Evolutionary conservation across 2,797 vertebrate species (phyloP).

Genomic region (Chloroceryle amazona): DNA sequence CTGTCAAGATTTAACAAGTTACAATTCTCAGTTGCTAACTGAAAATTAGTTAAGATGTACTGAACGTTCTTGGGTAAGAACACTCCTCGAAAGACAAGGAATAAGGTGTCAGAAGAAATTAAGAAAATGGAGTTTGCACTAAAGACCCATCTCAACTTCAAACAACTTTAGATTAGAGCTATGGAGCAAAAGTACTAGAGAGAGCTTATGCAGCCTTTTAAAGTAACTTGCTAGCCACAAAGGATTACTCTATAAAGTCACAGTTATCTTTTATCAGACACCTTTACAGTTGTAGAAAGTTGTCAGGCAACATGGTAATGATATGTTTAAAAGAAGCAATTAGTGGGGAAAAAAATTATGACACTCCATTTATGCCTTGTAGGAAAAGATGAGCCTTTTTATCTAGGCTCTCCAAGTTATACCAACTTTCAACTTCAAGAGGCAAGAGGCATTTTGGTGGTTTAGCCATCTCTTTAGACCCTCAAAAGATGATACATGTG

Average conservation of each 20-base stretch:
- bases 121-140: background rate
- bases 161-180: background rate
- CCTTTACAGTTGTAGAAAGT: background rate
- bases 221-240: slow-evolving; percentile 12
- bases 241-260: slow-evolving; percentile 34
- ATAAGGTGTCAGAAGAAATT: background rate
- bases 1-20: background rate
- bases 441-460: background rate
- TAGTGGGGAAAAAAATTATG: background rate
- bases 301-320: background rate
- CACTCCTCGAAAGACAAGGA: background rate
- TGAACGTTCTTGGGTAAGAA: background rate
- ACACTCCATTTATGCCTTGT: background rate
- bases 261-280: slow-evolving; percentile 33
- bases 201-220: background rate
- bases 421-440: background rate
- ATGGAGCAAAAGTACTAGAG: background rate
- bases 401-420: rapidly evolving
- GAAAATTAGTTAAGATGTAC: background rate
- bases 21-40: background rate
- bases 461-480: background rate
- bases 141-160: background rate
- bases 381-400: background rate
- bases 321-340: slow-evolving; percentile 5
- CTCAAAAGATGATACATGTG: background rate